These are phyloP conservation scores for Dreissena rostriformis DNA, from an alignment of 1,140 invertebrate genomes.

Conservation along the genomic window DNA sequence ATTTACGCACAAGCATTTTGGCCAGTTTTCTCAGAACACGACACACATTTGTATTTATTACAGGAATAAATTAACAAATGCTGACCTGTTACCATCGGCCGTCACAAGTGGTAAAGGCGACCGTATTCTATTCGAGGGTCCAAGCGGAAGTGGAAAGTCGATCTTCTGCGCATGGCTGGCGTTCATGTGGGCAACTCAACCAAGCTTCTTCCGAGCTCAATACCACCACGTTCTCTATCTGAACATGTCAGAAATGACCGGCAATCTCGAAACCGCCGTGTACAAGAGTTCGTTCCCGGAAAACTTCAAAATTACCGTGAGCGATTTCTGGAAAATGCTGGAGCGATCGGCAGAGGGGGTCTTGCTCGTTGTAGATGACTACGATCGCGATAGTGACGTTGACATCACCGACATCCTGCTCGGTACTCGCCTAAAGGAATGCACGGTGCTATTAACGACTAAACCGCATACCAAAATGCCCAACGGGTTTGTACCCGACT, in stretches of 20 bases:
- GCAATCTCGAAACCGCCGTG: slow-evolving; percentile 58
- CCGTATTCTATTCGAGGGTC: slow-evolving; percentile 68
- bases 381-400: slow-evolving; percentile 58
- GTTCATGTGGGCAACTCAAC: slow-evolving; percentile 68
- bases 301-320: slow-evolving; percentile 58
- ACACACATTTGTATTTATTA: background rate
- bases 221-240: slow-evolving; percentile 67
- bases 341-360: slow-evolving; percentile 64
- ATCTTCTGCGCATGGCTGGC: slow-evolving; percentile 66
- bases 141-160: slow-evolving; percentile 71
- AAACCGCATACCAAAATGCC: slow-evolving; percentile 58
- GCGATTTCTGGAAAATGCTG: slow-evolving; percentile 68
- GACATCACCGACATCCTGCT: slow-evolving; percentile 61
- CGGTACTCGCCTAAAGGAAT: slow-evolving; percentile 57
- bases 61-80: slow-evolving; percentile 61
- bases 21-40: too few relatives aligned
- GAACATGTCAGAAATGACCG: slow-evolving; percentile 57
- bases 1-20: too few relatives aligned
- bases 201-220: slow-evolving; percentile 61
- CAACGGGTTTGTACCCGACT: slow-evolving; percentile 59
- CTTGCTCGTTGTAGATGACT: slow-evolving; percentile 69
- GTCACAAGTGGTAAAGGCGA: slow-evolving; percentile 57
- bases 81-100: slow-evolving; percentile 61
- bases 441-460: slow-evolving; percentile 61
- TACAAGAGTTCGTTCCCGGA: slow-evolving; percentile 59